These are phyloP conservation scores for Clepsis dumicolana DNA, from an alignment of 2,888 invertebrate species.

Conservation along the genomic window DNA sequence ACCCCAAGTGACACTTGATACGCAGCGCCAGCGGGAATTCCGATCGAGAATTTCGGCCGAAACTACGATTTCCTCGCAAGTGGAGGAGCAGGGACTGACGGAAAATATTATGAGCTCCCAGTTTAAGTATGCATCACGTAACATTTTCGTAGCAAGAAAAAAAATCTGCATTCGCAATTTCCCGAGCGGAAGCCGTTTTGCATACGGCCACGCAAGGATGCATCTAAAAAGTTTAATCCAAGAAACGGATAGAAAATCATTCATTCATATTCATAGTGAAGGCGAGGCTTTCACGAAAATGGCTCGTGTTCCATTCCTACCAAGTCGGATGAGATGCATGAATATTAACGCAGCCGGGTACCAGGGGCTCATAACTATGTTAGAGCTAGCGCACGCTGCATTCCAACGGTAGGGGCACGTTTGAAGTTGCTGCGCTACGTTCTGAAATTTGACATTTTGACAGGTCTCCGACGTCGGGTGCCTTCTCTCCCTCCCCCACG, in stretches of 20 bases:
- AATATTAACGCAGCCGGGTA: constrained; percentile 81
- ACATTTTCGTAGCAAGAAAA: constrained; percentile 26
- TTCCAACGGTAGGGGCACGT: constrained; percentile 82
- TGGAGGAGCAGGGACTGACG: constrained; percentile 1
- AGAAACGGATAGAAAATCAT: constrained; percentile 78
- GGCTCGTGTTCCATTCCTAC: constrained; percentile 77
- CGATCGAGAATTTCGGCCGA: constrained; percentile 23
- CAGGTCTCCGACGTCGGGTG: constrained; percentile 84
- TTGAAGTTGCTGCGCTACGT: constrained; percentile 83
- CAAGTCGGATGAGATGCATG: constrained; percentile 82
- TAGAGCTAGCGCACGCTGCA: constrained; percentile 77
- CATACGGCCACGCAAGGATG: constrained; percentile 48
- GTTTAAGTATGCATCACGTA: constrained; percentile 17
- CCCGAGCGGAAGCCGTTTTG: constrained; percentile 41
- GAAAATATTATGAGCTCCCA: constrained; percentile 24
- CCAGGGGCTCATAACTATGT: constrained; percentile 81
- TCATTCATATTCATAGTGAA: constrained; percentile 84
- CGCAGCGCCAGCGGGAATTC: constrained; percentile 24
- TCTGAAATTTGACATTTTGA: constrained; percentile 87
- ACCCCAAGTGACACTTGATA: constrained; percentile 43
- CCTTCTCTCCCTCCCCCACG: constrained; percentile 67
- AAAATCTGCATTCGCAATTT: constrained; percentile 39
- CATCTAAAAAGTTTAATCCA: constrained; percentile 76
- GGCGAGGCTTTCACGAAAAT: constrained; percentile 83
- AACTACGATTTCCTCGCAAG: constrained; percentile 25